phyloP scores from a whole-genome alignment of 2,113 vertebrate species.

The Mastomys natalensis region DNA sequence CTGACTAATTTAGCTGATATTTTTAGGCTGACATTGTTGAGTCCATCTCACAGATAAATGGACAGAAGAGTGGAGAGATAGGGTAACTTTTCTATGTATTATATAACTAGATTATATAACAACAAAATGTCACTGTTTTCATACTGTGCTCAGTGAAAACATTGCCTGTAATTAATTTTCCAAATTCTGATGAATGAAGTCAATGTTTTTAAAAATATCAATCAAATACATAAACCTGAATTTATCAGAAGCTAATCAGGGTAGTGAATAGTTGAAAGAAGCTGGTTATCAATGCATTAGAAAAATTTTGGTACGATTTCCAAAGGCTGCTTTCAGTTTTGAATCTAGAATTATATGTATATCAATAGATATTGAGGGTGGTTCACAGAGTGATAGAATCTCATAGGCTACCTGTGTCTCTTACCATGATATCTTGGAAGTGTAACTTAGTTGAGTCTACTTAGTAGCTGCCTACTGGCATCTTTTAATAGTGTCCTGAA shows the following conservation, averaged over 20 bases:
- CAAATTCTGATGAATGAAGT: slow-evolving; percentile 25
- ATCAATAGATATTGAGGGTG: background rate
- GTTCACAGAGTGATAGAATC: background rate
- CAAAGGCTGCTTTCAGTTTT: background rate
- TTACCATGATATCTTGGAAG: background rate
- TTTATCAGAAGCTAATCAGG: background rate
- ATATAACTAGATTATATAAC: background rate
- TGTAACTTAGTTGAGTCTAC: background rate
- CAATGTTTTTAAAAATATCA: background rate
- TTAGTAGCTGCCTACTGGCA: background rate
- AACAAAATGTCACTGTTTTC: background rate
- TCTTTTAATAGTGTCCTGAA: background rate
- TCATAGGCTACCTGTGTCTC: background rate
- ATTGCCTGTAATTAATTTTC: background rate
- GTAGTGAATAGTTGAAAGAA: background rate
- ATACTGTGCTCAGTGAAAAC: background rate
- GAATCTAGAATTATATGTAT: background rate
- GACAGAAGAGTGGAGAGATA: background rate
- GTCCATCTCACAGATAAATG: slow-evolving; percentile 5
- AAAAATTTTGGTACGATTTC: background rate
- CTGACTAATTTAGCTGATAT: background rate
- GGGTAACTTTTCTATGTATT: background rate
- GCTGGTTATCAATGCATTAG: background rate
- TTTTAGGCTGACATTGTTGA: background rate
- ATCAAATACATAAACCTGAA: background rate